Conservation (phyloP, 2,888 invertebrate species). For the Orthonevra nobilis region DNA sequence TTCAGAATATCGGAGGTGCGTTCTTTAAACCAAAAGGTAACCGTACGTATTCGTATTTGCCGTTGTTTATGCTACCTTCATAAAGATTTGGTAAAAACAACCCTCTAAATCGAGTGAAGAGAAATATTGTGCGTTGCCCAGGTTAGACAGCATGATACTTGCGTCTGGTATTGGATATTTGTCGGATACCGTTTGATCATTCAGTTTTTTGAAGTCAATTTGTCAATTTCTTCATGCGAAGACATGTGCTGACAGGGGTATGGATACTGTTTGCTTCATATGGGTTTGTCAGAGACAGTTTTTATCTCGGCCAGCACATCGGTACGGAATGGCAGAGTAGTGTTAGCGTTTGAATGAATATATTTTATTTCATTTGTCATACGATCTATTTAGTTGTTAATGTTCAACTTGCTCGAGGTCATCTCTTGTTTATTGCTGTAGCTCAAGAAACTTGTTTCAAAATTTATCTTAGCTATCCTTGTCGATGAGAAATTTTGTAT, state of each 20-base stretch:
- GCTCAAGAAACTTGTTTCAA: too few species aligned
- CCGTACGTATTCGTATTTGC: conserved; percentile 25
- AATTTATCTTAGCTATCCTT: too few species aligned
- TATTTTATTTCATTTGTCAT: too few species aligned
- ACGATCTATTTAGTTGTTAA: too few species aligned
- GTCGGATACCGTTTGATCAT: conserved; percentile 19
- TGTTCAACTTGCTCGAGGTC: too few species aligned
- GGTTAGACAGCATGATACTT: conserved; percentile 15
- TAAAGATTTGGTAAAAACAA: conserved; percentile 15
- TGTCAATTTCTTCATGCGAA: conserved; percentile 72
- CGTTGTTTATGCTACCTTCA: conserved; percentile 10
- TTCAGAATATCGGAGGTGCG: conserved; percentile 1
- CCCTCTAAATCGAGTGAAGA: conserved; percentile 15
- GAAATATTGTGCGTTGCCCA: conserved; percentile 13
- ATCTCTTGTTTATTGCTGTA: too few species aligned
- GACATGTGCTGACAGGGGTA: too few species aligned
- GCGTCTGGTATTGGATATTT: conserved; percentile 21
- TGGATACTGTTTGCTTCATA: conserved; percentile 73
- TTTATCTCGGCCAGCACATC: conserved; percentile 74
- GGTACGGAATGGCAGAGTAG: not conserved
- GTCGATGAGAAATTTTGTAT: too few species aligned
- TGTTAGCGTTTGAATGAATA: too few species aligned
- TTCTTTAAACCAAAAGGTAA: conserved; percentile 26
- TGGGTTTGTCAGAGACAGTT: conserved; percentile 71
- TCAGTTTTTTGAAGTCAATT: conserved; percentile 33